Percentiles rank a stretch among this genome's conserved stretches.
Evolutionary conservation across 2,113 vertebrate species (phyloP).

Genomic region (Baryphthengus martii): DNA sequence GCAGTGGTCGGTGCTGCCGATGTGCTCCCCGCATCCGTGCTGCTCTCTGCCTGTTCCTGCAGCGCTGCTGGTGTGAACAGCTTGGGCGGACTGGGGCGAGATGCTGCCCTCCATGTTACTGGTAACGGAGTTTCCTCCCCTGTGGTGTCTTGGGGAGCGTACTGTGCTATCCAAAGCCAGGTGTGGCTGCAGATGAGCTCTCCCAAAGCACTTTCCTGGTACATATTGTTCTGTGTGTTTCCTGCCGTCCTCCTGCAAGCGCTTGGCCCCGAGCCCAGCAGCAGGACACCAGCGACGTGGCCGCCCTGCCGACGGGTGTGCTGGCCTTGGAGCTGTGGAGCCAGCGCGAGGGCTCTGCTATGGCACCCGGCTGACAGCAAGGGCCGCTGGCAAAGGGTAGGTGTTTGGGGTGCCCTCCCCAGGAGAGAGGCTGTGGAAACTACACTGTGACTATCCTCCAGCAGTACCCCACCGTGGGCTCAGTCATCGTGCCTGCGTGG

Average conservation of each 20-base stretch:
- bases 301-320: rapidly evolving
- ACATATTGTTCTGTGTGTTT: background rate
- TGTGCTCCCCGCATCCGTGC: background rate
- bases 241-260: background rate
- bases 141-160: background rate
- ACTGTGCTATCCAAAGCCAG: background rate
- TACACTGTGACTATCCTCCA: background rate
- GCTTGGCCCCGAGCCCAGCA: background rate
- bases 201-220: background rate
- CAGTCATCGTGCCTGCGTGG: rapidly evolving
- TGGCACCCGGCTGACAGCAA: rapidly evolving
- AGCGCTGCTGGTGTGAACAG: rapidly evolving
- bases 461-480: rapidly evolving
- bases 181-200: conserved; percentile 10
- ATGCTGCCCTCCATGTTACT: rapidly evolving
- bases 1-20: rapidly evolving
- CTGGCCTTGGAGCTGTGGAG: rapidly evolving
- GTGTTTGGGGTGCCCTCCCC: background rate
- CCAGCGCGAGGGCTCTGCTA: rapidly evolving
- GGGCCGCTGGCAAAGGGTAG: background rate
- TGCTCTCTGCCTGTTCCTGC: background rate
- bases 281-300: rapidly evolving
- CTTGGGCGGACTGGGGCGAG: rapidly evolving
- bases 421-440: rapidly evolving
- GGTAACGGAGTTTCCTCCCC: background rate